These are phyloP conservation scores for Hypsopygia costalis DNA, from an alignment of 2,888 invertebrate genomes.

Conservation along the genomic window DNA sequence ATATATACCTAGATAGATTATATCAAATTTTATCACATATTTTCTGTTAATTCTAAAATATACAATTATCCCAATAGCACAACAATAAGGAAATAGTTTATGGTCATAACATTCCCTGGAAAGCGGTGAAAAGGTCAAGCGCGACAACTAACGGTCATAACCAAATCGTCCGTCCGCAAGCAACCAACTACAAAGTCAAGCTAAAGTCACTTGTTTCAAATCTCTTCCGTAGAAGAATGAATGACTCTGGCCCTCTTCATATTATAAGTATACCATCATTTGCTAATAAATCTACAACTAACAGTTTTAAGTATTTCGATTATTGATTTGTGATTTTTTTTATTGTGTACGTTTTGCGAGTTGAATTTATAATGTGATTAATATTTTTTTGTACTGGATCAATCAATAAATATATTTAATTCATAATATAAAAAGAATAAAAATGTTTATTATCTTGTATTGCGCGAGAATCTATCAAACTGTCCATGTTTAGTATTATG, in stretches of 20 bases:
- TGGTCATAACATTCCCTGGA: slow-evolving; percentile 62
- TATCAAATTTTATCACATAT: too few relatives aligned
- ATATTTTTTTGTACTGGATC: too few relatives aligned
- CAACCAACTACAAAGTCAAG: slow-evolving; percentile 22
- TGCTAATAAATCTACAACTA: background rate
- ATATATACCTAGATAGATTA: too few relatives aligned
- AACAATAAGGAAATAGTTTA: slow-evolving; percentile 20
- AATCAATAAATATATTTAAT: too few relatives aligned
- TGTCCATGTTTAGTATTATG: too few relatives aligned
- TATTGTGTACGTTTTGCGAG: too few relatives aligned
- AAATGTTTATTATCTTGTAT: too few relatives aligned
- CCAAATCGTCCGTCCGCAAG: slow-evolving; percentile 24
- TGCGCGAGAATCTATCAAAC: too few relatives aligned
- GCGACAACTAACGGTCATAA: slow-evolving; percentile 23
- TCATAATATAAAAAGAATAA: too few relatives aligned
- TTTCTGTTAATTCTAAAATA: too few relatives aligned
- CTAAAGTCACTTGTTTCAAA: slow-evolving; percentile 37
- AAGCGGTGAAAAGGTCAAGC: slow-evolving; percentile 22
- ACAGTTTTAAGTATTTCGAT: background rate
- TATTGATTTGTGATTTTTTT: background rate
- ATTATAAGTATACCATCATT: slow-evolving; percentile 24
- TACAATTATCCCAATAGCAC: slow-evolving; percentile 14
- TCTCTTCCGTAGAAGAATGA: slow-evolving; percentile 43
- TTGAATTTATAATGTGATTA: too few relatives aligned
- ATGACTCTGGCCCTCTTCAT: slow-evolving; percentile 25